Evolutionary conservation across 2,797 vertebrate species (phyloP).

Genomic region (Fringilla coelebs): DNA sequence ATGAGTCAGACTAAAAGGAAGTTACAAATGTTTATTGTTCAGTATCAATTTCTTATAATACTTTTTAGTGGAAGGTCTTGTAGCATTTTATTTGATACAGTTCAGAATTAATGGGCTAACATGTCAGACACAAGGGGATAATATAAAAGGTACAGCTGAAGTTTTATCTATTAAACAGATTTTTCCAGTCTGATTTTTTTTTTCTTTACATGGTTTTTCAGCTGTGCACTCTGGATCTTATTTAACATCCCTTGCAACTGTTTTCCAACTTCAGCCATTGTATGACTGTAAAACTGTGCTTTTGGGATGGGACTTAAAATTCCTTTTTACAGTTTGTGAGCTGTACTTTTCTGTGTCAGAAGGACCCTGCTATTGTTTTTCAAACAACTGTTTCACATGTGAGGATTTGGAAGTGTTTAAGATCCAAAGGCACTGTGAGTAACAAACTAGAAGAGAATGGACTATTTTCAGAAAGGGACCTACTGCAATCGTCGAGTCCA

Average conservation of each 20-base stretch:
- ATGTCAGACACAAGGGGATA: not conserved
- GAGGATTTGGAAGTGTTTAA: not conserved
- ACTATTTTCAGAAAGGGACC: not conserved
- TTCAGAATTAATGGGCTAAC: not conserved
- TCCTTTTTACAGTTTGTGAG: not conserved
- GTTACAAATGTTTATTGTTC: not conserved
- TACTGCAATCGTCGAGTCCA: not conserved
- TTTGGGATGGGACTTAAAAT: not conserved
- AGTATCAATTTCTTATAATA: not conserved
- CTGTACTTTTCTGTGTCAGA: not conserved
- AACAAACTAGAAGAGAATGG: not conserved
- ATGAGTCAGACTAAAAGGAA: not conserved
- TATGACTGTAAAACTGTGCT: not conserved
- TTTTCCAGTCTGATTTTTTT: not conserved
- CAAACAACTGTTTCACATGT: not conserved
- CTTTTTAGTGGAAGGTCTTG: not conserved
- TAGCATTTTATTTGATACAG: not conserved
- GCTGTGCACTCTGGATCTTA: not conserved
- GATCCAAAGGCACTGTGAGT: not conserved
- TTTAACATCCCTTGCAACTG: not conserved
- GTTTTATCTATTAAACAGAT: not conserved
- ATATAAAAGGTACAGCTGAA: not conserved
- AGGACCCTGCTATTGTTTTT: not conserved
- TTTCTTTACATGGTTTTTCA: not conserved
- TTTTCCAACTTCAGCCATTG: not conserved